Evolutionary conservation across 2,888 invertebrate species (phyloP), one percentile per base, ranked within the genome.

Genomic region (Melinaea menophilus): DNA sequence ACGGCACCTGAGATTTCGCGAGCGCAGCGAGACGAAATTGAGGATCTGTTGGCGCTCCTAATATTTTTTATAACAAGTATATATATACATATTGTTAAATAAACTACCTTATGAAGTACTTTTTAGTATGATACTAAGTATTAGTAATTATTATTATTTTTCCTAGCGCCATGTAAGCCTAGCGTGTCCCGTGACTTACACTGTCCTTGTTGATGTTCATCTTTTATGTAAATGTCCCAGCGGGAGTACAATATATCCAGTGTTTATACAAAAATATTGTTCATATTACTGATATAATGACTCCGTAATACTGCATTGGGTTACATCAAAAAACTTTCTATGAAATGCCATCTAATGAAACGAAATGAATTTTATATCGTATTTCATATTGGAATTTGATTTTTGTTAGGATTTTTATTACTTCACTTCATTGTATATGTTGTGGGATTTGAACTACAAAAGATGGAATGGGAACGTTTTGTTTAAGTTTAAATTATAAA

Each of bases 161-260:
- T 22, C 22, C 47, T 22, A 58, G 51, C 51, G 54, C 5, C 59
- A 64, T 66, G 60, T 66, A 58, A 62, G 7, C 58, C 64, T 11
- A 9, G 11, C 47, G 11, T 37, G n/a, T 41, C 33, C 47, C 56
- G 7, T 46, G 41, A 9, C 55, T 22, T 47, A 54, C 22, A 4
- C 41, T 37, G 5, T 31, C 33, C 48, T 45, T 46, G 55, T 63
- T 58, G 7, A 41, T 47, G 57, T 61, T 63, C 63, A 62, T 67
- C 62, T 58, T 46, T 35, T 61, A 67, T 61, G 58, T 60, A 61
- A 67, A 67, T 67, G 9, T 35, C 64, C 31, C 67, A 54, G 62
- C 67, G 62, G 65, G 7, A 56, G 62, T 11, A 35, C 34, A 56
- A 48, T 61, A 58, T 61, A 57, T 61, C 57, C 37, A 61, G 60